phyloP scores from a whole-genome alignment of 2,888 invertebrate genomes.

The Seira sanloemensis region DNA sequence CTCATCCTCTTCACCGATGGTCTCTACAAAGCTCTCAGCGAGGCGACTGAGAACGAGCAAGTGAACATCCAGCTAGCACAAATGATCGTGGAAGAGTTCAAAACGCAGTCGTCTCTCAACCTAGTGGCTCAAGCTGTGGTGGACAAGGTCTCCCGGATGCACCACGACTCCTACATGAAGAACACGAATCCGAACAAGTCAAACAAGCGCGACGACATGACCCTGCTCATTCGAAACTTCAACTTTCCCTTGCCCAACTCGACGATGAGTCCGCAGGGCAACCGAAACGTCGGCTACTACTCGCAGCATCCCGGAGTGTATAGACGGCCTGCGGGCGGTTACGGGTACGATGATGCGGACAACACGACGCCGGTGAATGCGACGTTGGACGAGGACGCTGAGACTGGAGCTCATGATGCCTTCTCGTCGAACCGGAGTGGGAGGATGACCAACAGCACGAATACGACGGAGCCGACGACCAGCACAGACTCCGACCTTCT shows the following conservation, averaged over 20 bases:
- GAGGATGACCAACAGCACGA: constrained; percentile 30
- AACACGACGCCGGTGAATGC: constrained; percentile 66
- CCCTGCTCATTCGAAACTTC: constrained; percentile 89
- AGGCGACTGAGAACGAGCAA: constrained; percentile 85
- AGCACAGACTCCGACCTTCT: constrained; percentile 72
- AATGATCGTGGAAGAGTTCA: constrained; percentile 88
- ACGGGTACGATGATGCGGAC: constrained; percentile 41
- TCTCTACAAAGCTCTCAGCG: constrained; percentile 88
- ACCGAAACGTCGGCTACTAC: constrained; percentile 35
- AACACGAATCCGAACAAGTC: constrained; percentile 76
- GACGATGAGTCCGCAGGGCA: constrained; percentile 75
- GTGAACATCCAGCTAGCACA: constrained; percentile 89
- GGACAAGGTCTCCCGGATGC: constrained; percentile 75
- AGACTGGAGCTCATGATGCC: constrained; percentile 22
- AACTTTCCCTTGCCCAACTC: constrained; percentile 85
- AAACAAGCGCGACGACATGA: constrained; percentile 87
- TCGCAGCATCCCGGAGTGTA: not conserved
- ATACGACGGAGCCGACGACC: constrained; percentile 68
- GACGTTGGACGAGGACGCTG: constrained; percentile 50
- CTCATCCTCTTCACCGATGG: constrained; percentile 91
- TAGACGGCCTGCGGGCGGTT: not conserved
- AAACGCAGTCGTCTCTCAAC: constrained; percentile 85
- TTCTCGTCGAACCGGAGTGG: not conserved
- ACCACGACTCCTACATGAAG: constrained; percentile 74
- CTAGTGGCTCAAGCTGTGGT: constrained; percentile 86